A percentile compares a stretch with the other conserved stretches of the same genome.
Conservation (phyloP, 1,140 invertebrate species). For the Bathynomus jamesi region DNA sequence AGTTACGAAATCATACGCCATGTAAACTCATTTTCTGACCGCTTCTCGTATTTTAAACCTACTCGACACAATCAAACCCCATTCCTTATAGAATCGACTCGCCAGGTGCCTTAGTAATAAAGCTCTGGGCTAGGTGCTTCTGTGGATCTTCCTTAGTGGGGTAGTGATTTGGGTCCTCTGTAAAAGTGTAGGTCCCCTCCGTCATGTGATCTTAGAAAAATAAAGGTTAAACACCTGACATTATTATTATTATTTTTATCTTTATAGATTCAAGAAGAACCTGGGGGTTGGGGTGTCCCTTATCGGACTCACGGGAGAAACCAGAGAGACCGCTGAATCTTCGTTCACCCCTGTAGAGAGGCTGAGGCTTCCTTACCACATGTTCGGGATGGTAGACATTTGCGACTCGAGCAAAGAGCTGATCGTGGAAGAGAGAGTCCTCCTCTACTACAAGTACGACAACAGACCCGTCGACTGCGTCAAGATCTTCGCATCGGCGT, state of each 20-base stretch:
- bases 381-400: slow-evolving; percentile 93
- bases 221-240: no score
- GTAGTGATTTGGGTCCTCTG: no score
- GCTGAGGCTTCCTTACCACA: slow-evolving; percentile 80
- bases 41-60: no score
- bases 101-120: no score
- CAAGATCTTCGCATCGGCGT: slow-evolving; percentile 86
- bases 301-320: slow-evolving; percentile 83
- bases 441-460: slow-evolving; percentile 96
- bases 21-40: no score
- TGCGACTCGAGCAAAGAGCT: slow-evolving; percentile 91
- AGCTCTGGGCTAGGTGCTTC: slow-evolving; percentile 1
- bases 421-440: slow-evolving; percentile 74
- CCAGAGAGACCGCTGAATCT: slow-evolving; percentile 73
- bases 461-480: slow-evolving; percentile 93
- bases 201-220: no score
- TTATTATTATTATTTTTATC: no score
- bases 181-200: no score
- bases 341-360: slow-evolving; percentile 75
- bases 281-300: slow-evolving; percentile 83
- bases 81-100: no score
- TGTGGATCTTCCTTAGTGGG: no score
- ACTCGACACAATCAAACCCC: no score
- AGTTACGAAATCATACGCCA: no score
- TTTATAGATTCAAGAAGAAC: slow-evolving; percentile 63